phyloP scores from a whole-genome alignment of 2,888 invertebrate genomes.

The Steromphala cineraria region DNA sequence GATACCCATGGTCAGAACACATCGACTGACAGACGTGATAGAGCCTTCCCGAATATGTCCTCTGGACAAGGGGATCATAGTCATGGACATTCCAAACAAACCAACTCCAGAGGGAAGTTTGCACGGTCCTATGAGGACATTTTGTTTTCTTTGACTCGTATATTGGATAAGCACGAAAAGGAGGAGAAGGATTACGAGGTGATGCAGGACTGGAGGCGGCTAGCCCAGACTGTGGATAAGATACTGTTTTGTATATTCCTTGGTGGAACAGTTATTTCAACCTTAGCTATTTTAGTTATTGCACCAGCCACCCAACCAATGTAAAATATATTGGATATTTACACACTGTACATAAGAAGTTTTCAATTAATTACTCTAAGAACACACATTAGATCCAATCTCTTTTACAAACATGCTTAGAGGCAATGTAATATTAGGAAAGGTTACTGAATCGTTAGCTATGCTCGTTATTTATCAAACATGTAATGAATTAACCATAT shows the following conservation, averaged over 20 bases:
- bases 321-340: background rate
- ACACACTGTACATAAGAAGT: no score
- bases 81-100: slow-evolving; percentile 27
- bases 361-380: no score
- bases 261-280: slow-evolving; percentile 77
- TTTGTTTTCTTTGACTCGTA: slow-evolving; percentile 74
- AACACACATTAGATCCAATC: no score
- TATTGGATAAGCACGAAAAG: slow-evolving; percentile 77
- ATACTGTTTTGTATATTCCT: slow-evolving; percentile 79
- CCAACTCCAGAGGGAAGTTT: slow-evolving; percentile 12
- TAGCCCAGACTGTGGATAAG: slow-evolving; percentile 78
- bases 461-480: no score
- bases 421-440: no score
- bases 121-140: slow-evolving; percentile 74
- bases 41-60: background rate
- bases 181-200: slow-evolving; percentile 74
- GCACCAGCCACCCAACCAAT: slow-evolving; percentile 71
- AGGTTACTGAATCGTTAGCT: no score
- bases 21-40: background rate
- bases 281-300: slow-evolving; percentile 77
- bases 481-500: no score
- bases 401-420: no score
- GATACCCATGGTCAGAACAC: slow-evolving; percentile 22
- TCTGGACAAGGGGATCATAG: slow-evolving; percentile 20
- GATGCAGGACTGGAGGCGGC: slow-evolving; percentile 78